Evolutionary conservation across 2,797 vertebrate species (phyloP), one percentile per base, ranked within the genome.

Genomic region (Melanotaenia parkinsoni): DNA sequence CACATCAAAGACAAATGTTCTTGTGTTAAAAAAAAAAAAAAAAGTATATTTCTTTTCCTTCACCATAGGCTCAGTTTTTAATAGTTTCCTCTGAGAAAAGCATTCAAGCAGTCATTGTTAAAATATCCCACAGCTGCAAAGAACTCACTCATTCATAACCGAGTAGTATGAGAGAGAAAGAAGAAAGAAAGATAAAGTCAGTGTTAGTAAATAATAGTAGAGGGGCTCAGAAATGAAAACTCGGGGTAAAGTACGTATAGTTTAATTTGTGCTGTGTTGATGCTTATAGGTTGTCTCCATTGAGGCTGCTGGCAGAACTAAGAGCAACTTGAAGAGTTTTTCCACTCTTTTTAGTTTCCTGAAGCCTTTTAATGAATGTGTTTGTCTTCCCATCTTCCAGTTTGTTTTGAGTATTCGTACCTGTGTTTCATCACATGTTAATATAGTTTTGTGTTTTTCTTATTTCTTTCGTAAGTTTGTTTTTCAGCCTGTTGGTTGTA

Each of bases 1-100:
- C 24, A 57, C 54, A 57, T 57, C 26, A 57, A 57, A 56, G 28
- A 56, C 54, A 54, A 28, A 54, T 54, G 53, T 28, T 54, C 53
- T 54, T 54, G 13, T 54, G 14, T 9, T 7, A 26, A 54, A 54
- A 8, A 50, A 22, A 50, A 50, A 50, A 40, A 5, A 16, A 16
- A 45, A 18, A 45, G 6, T 56, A 8, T 56, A 28, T 56, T 56
- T 28, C 10, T 56, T 16, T 56, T 30, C 14, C 28, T 30, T 30
- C 54, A 57, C 26, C 54, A 57, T 6, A 20, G 51, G 54, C 54
- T 30, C 16, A 28, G 54, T 30, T 57, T 57, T 57, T 57, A 57
- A 57, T 57, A 16, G 54, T 57, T 57, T 57, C 54, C 28, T 57
- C 54, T 18, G 54, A 57, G 54, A 28, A 57, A 57, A 18, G 54